A percentile compares a stretch with the other conserved stretches of the same genome.
Conservation (phyloP, 2,888 invertebrate genomes). For the Dromius quadrimaculatus region DNA sequence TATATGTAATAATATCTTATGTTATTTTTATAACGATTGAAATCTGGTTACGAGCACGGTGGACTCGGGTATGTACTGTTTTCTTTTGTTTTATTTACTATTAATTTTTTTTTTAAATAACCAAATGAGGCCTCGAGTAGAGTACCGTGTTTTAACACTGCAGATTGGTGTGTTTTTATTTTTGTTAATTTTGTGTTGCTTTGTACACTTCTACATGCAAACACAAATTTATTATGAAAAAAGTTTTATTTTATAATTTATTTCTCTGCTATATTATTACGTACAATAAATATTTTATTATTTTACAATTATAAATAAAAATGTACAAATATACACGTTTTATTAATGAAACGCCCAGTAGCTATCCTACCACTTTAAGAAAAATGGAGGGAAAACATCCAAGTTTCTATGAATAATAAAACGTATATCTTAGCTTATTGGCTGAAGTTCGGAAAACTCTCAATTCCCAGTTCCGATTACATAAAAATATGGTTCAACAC, state of each 20-base stretch:
- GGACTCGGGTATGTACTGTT: conserved; percentile 45
- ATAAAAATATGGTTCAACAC: too few species aligned
- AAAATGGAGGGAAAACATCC: too few species aligned
- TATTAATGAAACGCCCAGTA: conserved; percentile 28
- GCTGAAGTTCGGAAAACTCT: too few species aligned
- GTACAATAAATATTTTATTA: conserved; percentile 51
- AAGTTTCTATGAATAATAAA: too few species aligned
- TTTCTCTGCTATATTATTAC: conserved; percentile 48
- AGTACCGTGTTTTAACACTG: conserved; percentile 44
- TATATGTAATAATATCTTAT: conserved; percentile 48
- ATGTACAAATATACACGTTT: conserved; percentile 47
- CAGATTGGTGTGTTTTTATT: conserved; percentile 45
- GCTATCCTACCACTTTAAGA: too few species aligned
- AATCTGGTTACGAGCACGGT: conserved; percentile 21
- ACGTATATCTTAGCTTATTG: too few species aligned
- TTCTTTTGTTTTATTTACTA: conserved; percentile 38
- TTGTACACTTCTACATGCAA: conserved; percentile 40
- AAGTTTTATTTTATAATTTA: conserved; percentile 47
- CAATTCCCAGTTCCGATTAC: too few species aligned
- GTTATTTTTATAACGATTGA: conserved; percentile 41
- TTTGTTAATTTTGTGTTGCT: conserved; percentile 47
- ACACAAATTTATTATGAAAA: conserved; percentile 42
- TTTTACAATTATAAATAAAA: conserved; percentile 51
- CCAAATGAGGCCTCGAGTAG: conserved; percentile 38
- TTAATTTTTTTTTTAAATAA: conserved; percentile 32